Evolutionary conservation across 2,888 invertebrate species (phyloP).

Genomic region (Notodonta dromedarius): DNA sequence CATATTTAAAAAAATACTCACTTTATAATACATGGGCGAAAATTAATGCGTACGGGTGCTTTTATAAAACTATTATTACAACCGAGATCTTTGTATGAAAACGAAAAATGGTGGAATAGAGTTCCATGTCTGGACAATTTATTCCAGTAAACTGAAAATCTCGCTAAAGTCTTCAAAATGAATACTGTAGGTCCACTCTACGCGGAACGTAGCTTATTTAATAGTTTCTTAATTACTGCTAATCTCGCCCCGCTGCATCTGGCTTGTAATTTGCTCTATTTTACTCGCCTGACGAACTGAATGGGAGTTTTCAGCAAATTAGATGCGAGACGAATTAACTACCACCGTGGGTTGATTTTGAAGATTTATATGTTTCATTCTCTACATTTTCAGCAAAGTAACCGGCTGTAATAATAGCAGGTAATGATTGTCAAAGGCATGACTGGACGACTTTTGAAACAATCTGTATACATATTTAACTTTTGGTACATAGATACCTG

Average conservation of each 20-base stretch:
- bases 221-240: slow-evolving; percentile 72
- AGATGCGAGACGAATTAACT: slow-evolving; percentile 32
- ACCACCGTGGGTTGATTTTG: neutral
- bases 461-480: too few species aligned
- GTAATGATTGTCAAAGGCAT: too few species aligned
- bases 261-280: slow-evolving; percentile 64
- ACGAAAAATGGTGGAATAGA: too few species aligned
- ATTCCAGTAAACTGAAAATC: neutral
- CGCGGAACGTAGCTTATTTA: slow-evolving; percentile 51
- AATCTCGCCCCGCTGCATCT: slow-evolving; percentile 57
- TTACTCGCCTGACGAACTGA: slow-evolving; percentile 48
- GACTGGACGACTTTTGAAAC: too few species aligned
- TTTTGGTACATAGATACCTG: too few species aligned
- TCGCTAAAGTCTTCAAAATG: neutral
- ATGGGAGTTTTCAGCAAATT: slow-evolving; percentile 44
- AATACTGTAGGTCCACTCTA: slow-evolving; percentile 21
- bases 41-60: too few species aligned
- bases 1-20: too few species aligned
- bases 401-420: too few species aligned
- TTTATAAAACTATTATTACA: too few species aligned
- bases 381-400: neutral
- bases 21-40: too few species aligned
- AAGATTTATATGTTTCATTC: neutral
- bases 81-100: too few species aligned
- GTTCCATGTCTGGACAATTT: neutral